Base-by-base conservation (phyloP, 2,113 vertebrate genomes). In the Nothoprocta perdicaria region DNA sequence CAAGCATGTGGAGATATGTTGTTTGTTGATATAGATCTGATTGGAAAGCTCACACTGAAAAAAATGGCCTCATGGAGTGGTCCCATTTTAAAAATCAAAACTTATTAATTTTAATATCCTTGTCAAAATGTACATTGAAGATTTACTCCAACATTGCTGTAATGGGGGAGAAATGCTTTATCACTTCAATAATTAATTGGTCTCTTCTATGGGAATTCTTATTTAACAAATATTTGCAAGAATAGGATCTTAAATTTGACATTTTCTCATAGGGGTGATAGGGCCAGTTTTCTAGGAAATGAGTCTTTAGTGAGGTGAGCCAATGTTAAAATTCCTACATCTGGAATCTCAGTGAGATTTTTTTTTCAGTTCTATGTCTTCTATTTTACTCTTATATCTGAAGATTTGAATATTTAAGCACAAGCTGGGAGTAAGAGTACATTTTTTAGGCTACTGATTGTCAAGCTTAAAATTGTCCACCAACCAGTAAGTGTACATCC, bases 381-480 rank as follows among this genome's bases (percentile, higher is more conserved):
- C 82, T 88, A 19, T 93, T 95, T 97, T 81, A 89, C 95, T 96
- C 92, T 94, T 92, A 95, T 90, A 97, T 92, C 92, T 97, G 90
- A 73, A 89, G 57, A 86, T 86, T 82, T 97, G 96, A 97, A 97
- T 97, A 96, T 96, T 97, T 95, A 95, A 95, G 55, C 80, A 65
- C 43, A 79, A 94, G 82, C 29, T 93, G 93, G 86, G 95, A 93
- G 95, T 94, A 73, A 87, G 91, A 96, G 95, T 90, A 78, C 78
- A 89, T 94, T 93, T 94, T 95, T 95, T 81, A 71, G 92, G 92
- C 38, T 48, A 87, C 87, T 94, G 87, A 75, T 91, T n/a, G n/a
- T n/a, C n/a, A n/a, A 80, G 40, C 90, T 88, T 91, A 93, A 92
- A 88, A 85, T 89, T 91, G 92, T 95, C 89, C 35, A 68, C 80